These are phyloP conservation scores for Pelecanoides urinatrix DNA, from an alignment of 2,113 vertebrate genomes.

Conservation along the genomic window DNA sequence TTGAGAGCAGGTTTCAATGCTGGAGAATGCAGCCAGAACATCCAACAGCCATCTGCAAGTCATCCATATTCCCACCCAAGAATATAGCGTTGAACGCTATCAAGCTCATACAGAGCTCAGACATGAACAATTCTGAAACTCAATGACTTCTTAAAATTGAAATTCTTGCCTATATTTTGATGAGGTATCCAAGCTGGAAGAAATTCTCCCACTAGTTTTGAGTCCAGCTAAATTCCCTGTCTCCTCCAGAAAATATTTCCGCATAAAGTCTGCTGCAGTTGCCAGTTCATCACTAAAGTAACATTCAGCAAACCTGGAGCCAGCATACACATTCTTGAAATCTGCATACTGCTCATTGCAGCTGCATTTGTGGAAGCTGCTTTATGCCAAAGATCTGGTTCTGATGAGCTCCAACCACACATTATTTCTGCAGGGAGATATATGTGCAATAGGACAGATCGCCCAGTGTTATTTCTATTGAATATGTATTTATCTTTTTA, in stretches of 20 bases:
- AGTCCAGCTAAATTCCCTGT: constrained; percentile 1
- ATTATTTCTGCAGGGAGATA: background rate
- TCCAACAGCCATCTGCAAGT: background rate
- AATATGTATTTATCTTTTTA: background rate
- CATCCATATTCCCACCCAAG: background rate
- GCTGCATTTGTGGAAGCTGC: background rate
- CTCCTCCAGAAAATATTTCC: background rate
- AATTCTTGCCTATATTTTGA: background rate
- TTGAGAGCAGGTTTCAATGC: background rate
- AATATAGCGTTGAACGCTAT: background rate
- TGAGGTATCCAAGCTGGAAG: constrained; percentile 16
- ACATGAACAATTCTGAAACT: background rate
- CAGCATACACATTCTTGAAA: background rate
- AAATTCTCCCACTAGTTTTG: background rate
- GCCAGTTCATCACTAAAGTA: background rate
- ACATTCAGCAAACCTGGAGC: background rate
- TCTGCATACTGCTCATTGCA: background rate
- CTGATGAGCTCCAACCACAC: background rate
- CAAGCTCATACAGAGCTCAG: background rate
- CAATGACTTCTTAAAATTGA: background rate
- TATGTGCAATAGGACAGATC: background rate
- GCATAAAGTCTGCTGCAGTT: background rate
- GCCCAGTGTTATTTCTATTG: background rate
- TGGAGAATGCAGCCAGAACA: background rate
- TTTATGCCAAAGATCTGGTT: background rate